Evolutionary conservation across 2,888 invertebrate genomes (phyloP).

Genomic region (Drosophila suboccidentalis): DNA sequence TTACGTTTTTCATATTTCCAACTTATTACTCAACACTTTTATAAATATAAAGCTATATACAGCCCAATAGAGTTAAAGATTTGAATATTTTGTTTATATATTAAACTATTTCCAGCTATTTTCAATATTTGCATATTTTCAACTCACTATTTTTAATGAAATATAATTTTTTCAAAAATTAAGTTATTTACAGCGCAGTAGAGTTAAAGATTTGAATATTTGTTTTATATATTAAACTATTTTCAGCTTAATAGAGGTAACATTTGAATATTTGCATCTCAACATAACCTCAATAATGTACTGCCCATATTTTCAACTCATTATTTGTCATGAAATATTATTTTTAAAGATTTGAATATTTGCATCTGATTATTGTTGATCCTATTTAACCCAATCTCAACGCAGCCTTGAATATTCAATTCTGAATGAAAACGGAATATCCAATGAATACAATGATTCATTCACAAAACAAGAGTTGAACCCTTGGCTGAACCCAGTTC

Average conservation of each 20-base stretch:
- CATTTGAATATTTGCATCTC: not conserved
- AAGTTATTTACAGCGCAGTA: not conserved
- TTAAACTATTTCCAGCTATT: not conserved
- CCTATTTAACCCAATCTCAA: not conserved
- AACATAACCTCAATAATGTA: not conserved
- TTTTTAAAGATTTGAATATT: not conserved
- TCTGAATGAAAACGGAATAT: not conserved
- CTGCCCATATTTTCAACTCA: not conserved
- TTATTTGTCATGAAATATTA: not conserved
- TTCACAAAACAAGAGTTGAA: slow-evolving; percentile 5
- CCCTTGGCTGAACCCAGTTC: slow-evolving; percentile 32
- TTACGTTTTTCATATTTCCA: not conserved
- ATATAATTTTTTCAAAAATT: too few species aligned
- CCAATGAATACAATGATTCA: slow-evolving; percentile 3
- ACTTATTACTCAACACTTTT: too few species aligned
- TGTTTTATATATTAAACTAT: not conserved
- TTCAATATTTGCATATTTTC: not conserved
- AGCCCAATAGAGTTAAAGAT: too few species aligned
- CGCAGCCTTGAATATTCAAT: not conserved
- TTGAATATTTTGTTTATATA: too few species aligned
- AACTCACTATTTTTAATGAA: too few species aligned
- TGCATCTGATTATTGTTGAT: not conserved
- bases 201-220: too few species aligned
- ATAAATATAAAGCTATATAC: too few species aligned
- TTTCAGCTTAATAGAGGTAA: not conserved